Evolutionary conservation across 2,888 invertebrate species (phyloP), one percentile per base, ranked within the genome.

Genomic region (Tromatobia lineatoria): DNA sequence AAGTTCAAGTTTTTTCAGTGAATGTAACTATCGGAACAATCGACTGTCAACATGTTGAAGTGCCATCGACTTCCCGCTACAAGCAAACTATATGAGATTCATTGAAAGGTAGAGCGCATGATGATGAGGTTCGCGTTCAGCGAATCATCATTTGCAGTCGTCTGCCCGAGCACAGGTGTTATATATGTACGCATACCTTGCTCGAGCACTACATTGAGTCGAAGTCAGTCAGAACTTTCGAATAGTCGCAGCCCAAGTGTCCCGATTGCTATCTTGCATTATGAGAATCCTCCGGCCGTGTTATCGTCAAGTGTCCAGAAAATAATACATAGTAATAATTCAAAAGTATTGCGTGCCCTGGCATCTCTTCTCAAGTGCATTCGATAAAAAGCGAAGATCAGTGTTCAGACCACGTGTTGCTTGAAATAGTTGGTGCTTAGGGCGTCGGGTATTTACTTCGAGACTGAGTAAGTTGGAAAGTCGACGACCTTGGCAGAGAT

Each of bases 401-500:
- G 77, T 47, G 29, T 38, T 67, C 52, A 47, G 50, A 78, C 52
- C 82, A 78, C 78, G 78, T 82, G 64, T 29, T 81, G 59, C 59
- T 67, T 70, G 23, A 64, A 25, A 61, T 11, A 47, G 20, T 45
- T 66, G 23, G 69, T 59, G 61, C 57, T 67, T 38, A 18, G 18
- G 15, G 38, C 47, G 50, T n/a, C 47, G 23, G 61, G 69, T 20
- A n/a, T 11, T 45, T 25, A 52, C 10, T 59, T 50, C 23, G 52
- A 38, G 66, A 61, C 52, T 50, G 29, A 45, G 66, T 73, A 64
- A 87, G 85, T 87, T 90, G 86, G 88, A 91, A 91, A 90, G 90
- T 91, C 90, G 90, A 87, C 89, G 88, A 91, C 89, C 91, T 91
- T 91, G 90, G 86, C 90, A 88, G 88, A 90, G 85, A 90, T 91